Evolutionary conservation across 2,113 vertebrate species (phyloP).

Genomic region (Tragelaphus imberbis): DNA sequence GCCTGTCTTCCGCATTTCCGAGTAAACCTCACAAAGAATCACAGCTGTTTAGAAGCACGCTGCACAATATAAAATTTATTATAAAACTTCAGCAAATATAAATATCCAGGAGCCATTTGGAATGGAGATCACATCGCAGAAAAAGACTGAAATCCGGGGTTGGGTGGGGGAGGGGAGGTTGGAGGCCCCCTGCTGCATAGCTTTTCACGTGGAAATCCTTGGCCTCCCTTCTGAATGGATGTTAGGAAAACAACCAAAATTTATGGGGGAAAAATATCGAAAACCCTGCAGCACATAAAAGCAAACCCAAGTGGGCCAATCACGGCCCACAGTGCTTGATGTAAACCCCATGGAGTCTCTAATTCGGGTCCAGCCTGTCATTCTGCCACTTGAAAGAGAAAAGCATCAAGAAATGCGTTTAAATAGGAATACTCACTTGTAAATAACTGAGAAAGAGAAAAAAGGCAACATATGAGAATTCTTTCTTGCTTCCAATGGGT

Average conservation of each 20-base stretch:
- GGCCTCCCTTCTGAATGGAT: neutral
- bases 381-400: neutral
- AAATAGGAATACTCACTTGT: neutral
- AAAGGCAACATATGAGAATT: neutral
- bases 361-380: neutral
- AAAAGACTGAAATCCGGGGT: neutral
- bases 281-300: neutral
- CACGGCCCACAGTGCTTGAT: neutral
- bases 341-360: neutral
- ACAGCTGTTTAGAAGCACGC: neutral
- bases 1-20: accelerated
- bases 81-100: conserved; percentile 75
- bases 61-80: conserved; percentile 73
- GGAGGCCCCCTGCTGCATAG: neutral
- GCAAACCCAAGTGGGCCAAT: neutral
- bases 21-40: neutral
- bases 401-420: conserved; percentile 14
- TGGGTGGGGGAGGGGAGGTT: neutral
- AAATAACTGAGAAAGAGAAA: neutral
- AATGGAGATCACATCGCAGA: neutral
- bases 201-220: neutral
- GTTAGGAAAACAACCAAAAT: neutral
- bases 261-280: accelerated
- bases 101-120: conserved; percentile 60
- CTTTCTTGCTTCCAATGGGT: neutral